phyloP scores from a whole-genome alignment of 2,797 vertebrate species.

The Melanotaenia maccullochi region DNA sequence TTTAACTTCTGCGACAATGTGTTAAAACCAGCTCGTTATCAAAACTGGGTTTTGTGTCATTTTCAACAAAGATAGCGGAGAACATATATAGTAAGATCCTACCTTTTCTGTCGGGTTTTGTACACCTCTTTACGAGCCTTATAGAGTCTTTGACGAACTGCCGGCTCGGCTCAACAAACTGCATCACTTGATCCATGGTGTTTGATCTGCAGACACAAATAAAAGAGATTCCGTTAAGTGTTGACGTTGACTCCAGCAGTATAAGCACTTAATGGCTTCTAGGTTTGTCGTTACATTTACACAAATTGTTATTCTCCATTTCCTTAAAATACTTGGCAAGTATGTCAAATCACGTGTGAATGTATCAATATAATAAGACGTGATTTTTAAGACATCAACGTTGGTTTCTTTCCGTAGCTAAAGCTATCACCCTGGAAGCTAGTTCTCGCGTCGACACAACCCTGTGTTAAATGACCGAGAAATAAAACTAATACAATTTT shows the following conservation, averaged over 20 bases:
- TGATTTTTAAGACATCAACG: not conserved
- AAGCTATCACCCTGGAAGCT: conserved; percentile 5
- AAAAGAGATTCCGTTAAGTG: conserved; percentile 11
- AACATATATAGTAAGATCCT: conserved; percentile 4
- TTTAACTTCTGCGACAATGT: too few relatives aligned
- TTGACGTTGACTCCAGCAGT: conserved; percentile 50
- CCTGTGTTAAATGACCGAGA: not conserved
- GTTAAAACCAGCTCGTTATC: fast-evolving
- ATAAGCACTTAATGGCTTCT: not conserved
- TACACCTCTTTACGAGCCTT: conserved; percentile 96
- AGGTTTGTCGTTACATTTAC: not conserved
- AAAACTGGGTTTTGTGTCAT: not conserved
- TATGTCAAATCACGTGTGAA: not conserved
- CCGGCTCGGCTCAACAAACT: conserved; percentile 96
- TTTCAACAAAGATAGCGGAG: not conserved
- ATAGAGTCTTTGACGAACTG: conserved; percentile 99
- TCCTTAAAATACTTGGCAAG: not conserved
- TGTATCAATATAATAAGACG: too few relatives aligned
- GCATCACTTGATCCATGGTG: conserved; percentile 97
- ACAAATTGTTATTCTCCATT: fast-evolving
- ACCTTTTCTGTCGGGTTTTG: conserved; percentile 99
- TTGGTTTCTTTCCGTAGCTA: not conserved
- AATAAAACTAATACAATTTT: not conserved
- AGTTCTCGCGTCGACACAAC: conserved; percentile 10
- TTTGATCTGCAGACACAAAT: conserved; percentile 25